These are phyloP conservation scores for Pteropus alecto DNA, from an alignment of 2,113 vertebrate species.

Conservation along the genomic window DNA sequence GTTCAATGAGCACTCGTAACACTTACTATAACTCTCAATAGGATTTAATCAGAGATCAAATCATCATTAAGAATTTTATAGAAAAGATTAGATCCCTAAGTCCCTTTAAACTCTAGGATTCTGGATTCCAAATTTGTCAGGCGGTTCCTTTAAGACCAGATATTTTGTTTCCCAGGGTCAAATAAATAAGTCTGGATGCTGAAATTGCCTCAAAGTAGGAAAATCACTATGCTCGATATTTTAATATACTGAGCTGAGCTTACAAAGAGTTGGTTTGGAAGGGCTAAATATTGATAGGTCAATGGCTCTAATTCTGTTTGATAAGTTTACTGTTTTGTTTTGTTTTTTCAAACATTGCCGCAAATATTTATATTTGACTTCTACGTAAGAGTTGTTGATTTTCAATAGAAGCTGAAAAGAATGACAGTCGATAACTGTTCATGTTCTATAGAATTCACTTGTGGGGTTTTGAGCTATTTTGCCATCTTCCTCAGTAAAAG, in stretches of 20 bases:
- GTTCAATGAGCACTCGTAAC: neutral
- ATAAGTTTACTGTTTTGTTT: constrained; percentile 15
- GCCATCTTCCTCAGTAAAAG: constrained; percentile 4
- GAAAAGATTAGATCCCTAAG: neutral
- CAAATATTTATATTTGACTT: constrained; percentile 64
- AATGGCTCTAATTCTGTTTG: constrained; percentile 36
- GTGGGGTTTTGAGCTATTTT: constrained; percentile 37
- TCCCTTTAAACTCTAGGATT: constrained; percentile 24
- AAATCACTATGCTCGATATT: constrained; percentile 53
- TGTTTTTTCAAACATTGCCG: constrained; percentile 11
- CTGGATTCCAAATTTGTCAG: neutral
- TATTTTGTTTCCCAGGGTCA: neutral
- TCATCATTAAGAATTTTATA: neutral
- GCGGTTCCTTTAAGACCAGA: neutral
- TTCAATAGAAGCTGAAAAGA: constrained; percentile 42
- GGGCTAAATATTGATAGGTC: constrained; percentile 59
- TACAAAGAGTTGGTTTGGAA: constrained; percentile 44
- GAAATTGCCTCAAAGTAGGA: neutral
- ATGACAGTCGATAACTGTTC: constrained; percentile 48
- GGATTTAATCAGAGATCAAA: neutral
- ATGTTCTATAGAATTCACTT: constrained; percentile 7
- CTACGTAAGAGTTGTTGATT: constrained; percentile 49
- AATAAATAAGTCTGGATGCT: constrained; percentile 17
- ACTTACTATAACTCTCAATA: neutral
- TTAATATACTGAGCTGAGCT: constrained; percentile 43